phyloP scores from a whole-genome alignment of 64 coral and sea anemone species.

The Porites australiensis region DNA sequence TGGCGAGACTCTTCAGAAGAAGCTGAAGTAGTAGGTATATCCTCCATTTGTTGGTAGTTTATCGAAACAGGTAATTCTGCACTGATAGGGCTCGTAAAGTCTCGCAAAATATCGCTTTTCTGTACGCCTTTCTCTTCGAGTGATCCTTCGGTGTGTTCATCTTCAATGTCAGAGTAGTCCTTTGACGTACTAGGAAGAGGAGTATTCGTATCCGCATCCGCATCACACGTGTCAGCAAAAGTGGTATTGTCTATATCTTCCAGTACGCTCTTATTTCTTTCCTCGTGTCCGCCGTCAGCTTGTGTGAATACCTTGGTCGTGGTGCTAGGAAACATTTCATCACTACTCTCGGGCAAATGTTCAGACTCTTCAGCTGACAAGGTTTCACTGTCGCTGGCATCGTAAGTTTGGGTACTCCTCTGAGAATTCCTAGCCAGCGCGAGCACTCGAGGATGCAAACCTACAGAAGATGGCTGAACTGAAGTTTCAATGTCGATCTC shows the following conservation, averaged over 20 bases:
- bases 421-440: neutral
- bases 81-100: neutral
- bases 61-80: neutral
- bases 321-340: conserved; percentile 68
- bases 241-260: neutral
- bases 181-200: neutral
- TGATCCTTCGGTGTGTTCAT: neutral
- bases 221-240: neutral
- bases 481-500: neutral
- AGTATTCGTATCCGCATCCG: neutral
- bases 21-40: conserved; percentile 33
- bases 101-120: conserved; percentile 29
- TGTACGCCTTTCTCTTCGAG: neutral
- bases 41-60: neutral
- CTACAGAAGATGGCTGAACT: neutral
- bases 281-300: neutral
- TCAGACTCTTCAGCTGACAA: conserved; percentile 91
- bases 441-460: conserved; percentile 5
- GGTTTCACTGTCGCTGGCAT: conserved; percentile 92
- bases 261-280: neutral
- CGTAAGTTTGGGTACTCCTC: conserved; percentile 45
- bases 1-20: conserved; percentile 25
- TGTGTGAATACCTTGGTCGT: conserved; percentile 4
- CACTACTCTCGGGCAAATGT: conserved; percentile 76
- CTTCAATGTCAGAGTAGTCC: conserved; percentile 4